Base-by-base conservation (phyloP, 1,140 invertebrate species). In the Drosophila sechellia region DNA sequence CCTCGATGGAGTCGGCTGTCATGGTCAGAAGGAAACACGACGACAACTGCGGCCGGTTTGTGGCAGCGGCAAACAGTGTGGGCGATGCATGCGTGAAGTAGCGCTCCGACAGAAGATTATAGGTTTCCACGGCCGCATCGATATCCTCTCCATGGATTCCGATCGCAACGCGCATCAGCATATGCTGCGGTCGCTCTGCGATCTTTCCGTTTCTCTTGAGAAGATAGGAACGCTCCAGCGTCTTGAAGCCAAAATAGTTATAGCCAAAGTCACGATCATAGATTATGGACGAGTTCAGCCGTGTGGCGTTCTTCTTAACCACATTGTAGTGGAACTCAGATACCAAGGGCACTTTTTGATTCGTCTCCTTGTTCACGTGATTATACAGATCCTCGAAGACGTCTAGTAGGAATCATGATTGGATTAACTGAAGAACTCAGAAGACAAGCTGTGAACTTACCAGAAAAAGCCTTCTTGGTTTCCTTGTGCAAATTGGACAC, bases 231-330 rank as follows among this genome's bases (percentile, higher is more conserved):
- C 97, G 94, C 91, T 99, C 99, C 49, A 99, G 93, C 4, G 99
- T 99, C 94, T 99, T 99, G 85, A 99, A 99, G 39, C 98, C 99
- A 95, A 99, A 99, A 92, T 99, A 99, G 92, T 98, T 99, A 92
- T 99, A 99, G 59, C 94, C 96, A 90, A 98, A 99, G 93, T 99
- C 99, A 77, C 99, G 94, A 87, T 99, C 98, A 93, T 99, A 99
- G 52, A 99, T 97, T 78, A 99, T 99, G 4, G 97, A 96, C n/a
- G 98, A 98, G 93, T 99, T 98, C 1, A 99, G 92, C 84, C 94
- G 94, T 59, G 98, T 97, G 31, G 97, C 96, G 93, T 99, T 95
- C 31, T 96, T 94, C 93, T 96, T 95, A 2, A 99, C 96, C 49
- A 99, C 95, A 39, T 96, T 94, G 74, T 97, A 95, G 85, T 97